Conservation (phyloP, 2,797 vertebrate genomes). For the Scyliorhinus canicula region DNA sequence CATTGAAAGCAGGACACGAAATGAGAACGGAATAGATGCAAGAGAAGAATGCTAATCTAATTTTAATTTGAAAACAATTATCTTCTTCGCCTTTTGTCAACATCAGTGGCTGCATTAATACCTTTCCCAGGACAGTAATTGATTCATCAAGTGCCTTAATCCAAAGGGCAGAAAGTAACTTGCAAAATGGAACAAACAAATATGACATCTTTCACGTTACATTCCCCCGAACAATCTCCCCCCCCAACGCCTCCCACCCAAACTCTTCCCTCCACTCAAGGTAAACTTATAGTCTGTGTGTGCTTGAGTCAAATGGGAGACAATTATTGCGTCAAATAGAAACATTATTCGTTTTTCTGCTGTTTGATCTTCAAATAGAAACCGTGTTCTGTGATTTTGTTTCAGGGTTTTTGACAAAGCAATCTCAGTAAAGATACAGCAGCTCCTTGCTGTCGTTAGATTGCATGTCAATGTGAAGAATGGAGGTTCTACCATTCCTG, state of each 20-base stretch:
- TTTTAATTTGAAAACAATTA: not conserved
- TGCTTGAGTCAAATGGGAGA: not conserved
- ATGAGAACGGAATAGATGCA: not conserved
- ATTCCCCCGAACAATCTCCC: not conserved
- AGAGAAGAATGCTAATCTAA: not conserved
- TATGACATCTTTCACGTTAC: not conserved
- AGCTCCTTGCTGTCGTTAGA: not conserved
- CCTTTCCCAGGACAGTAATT: not conserved
- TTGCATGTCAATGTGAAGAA: not conserved
- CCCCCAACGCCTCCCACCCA: not conserved
- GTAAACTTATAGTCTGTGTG: not conserved
- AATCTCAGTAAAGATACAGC: not conserved
- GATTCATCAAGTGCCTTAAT: not conserved
- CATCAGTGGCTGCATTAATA: not conserved
- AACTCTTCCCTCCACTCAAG: not conserved
- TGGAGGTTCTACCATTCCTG: not conserved
- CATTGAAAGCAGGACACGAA: too few species aligned
- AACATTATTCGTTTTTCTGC: not conserved
- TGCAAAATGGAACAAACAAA: not conserved
- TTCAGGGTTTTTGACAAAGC: not conserved
- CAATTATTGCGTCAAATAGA: slow-evolving; percentile 13
- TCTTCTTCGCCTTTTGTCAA: not conserved
- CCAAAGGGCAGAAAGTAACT: not conserved
- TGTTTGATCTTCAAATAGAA: not conserved
- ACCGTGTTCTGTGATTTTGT: not conserved